Base-by-base conservation (phyloP, 2,888 invertebrate species). In the Tyria jacobaeae region DNA sequence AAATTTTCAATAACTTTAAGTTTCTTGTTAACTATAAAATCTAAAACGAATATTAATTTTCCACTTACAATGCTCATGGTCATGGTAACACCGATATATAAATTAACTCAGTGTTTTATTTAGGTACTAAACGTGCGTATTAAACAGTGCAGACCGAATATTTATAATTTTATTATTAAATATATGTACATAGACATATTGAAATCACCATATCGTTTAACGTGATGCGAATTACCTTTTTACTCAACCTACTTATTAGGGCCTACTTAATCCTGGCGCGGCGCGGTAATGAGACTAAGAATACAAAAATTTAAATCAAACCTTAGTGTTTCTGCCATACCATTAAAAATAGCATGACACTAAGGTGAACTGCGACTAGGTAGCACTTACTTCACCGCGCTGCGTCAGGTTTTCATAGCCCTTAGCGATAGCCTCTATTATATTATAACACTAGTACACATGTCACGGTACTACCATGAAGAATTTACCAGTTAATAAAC, bases 401-500 rank as follows among this genome's bases (percentile, higher is more conserved):
- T n/a, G n/a, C n/a, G n/a, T n/a, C n/a, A n/a, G n/a, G n/a, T n/a
- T n/a, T n/a, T n/a, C n/a, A n/a, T n/a, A n/a, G n/a, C n/a, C n/a
- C n/a, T n/a, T n/a, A n/a, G n/a, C n/a, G n/a, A n/a, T n/a, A n/a
- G n/a, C n/a, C n/a, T n/a, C n/a, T n/a, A n/a, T n/a, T 57, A 27
- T 3, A 52, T n/a, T 15, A 51, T 31, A 21, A 27, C 41, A 15
- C 15, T 52, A 4, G 3, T 34, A 34, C 17, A 37, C 51, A 51
- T 52, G 25, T 27, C 58, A 52, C 35, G 52, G 17, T 47, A 24
- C 17, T 24, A 48, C 53, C 47, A 17, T 53, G 21, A 27, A 17
- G 14, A 52, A 59, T 37, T 7, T 47, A 3, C 53, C 47, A 59
- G 47, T n/a, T 53, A 52, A 48, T 53, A 37, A 53, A 17, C 21